phyloP scores from a whole-genome alignment of 2,797 vertebrate species.

The Pampus argenteus region DNA sequence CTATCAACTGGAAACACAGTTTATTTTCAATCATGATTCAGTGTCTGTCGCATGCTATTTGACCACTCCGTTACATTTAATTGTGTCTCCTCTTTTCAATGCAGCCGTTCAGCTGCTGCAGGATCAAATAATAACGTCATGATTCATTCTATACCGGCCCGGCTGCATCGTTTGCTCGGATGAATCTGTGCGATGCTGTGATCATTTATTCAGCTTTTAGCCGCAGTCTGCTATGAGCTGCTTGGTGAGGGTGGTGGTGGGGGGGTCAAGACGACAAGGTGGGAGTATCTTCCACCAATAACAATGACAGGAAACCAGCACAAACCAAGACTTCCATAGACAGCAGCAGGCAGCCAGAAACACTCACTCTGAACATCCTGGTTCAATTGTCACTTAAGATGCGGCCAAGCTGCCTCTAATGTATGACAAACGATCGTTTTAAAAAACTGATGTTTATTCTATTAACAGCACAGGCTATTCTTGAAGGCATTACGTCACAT shows the following conservation, averaged over 20 bases:
- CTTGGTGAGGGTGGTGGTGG: background rate
- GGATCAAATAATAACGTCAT: no score
- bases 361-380: conserved; percentile 45
- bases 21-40: conserved; percentile 39
- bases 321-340: conserved; percentile 64
- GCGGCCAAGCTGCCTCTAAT: conserved; percentile 34
- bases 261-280: conserved; percentile 40
- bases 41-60: conserved; percentile 7
- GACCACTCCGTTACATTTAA: background rate
- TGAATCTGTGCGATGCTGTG: background rate
- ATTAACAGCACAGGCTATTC: conserved; percentile 33
- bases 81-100: background rate
- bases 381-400: conserved; percentile 43
- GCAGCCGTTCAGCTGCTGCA: background rate
- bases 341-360: conserved; percentile 38
- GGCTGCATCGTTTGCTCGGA: background rate
- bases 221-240: conserved; percentile 11
- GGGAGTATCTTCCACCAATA: conserved; percentile 59
- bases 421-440: conserved; percentile 25
- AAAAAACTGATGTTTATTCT: conserved; percentile 19
- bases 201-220: background rate
- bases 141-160: no score
- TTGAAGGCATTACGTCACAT: conserved; percentile 27
- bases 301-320: conserved; percentile 83
- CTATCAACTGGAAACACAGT: conserved; percentile 33